These are phyloP conservation scores for Drosophila mimica DNA, from an alignment of 2,888 invertebrate species.

Conservation along the genomic window DNA sequence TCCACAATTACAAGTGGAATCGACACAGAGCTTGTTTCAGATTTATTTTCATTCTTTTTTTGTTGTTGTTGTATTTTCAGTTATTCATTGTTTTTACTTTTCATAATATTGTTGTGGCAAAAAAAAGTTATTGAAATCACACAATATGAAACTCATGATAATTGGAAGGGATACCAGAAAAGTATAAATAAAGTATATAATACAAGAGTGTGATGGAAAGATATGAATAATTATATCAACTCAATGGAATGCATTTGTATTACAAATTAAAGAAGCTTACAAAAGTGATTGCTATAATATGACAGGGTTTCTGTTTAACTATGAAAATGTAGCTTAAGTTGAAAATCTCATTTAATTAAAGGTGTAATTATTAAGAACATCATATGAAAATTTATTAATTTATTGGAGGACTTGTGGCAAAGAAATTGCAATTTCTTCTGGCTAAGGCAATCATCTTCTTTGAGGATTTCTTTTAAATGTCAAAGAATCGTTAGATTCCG, in stretches of 20 bases:
- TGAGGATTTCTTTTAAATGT: background rate
- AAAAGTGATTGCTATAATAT: background rate
- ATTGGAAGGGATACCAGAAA: conserved; percentile 10
- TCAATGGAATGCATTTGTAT: background rate
- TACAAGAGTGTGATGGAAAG: background rate
- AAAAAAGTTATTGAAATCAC: conserved; percentile 60
- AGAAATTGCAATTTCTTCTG: background rate
- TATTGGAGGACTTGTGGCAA: too few relatives aligned
- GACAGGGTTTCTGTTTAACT: background rate
- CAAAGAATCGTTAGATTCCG: too few relatives aligned
- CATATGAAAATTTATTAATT: background rate
- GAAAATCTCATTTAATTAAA: background rate
- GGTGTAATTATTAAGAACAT: background rate
- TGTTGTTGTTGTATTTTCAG: background rate
- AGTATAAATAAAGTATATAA: background rate
- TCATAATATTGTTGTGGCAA: conserved; percentile 53
- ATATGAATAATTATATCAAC: background rate
- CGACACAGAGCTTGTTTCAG: conserved; percentile 23
- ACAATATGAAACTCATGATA: conserved; percentile 9
- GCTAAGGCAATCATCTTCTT: background rate
- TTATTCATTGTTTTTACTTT: conserved; percentile 45
- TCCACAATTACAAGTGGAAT: conserved; percentile 68
- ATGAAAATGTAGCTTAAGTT: background rate
- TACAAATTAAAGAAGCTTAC: background rate
- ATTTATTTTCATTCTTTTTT: background rate